These are phyloP conservation scores for Ganaspis sp. DNA, from an alignment of 1,140 invertebrate genomes.

Conservation along the genomic window DNA sequence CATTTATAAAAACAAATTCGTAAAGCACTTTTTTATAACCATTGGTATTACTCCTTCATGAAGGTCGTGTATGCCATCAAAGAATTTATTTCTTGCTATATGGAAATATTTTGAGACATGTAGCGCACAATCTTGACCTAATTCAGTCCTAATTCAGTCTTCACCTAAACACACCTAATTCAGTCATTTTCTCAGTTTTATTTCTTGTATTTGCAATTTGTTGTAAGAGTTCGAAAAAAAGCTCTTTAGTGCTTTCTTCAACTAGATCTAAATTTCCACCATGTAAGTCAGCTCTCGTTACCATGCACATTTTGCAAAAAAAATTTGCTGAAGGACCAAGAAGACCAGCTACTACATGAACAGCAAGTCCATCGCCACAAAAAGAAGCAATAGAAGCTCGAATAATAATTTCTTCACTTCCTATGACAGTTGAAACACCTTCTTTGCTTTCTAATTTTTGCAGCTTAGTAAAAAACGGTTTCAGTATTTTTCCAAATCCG, in stretches of 20 bases:
- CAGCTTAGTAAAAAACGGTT: not conserved
- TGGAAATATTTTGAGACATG: too few relatives aligned
- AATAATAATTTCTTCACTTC: not conserved
- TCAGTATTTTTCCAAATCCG: not conserved
- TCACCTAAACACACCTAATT: too few relatives aligned
- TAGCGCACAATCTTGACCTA: too few relatives aligned
- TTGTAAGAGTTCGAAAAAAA: not conserved
- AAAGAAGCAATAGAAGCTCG: constrained; percentile 23
- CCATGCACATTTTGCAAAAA: constrained; percentile 50
- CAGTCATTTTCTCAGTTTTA: constrained; percentile 34
- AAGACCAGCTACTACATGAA: constrained; percentile 50
- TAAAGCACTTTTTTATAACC: not conserved
- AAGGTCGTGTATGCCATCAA: constrained; percentile 51
- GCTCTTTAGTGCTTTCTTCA: not conserved
- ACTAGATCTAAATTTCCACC: not conserved
- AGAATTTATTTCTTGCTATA: too few relatives aligned
- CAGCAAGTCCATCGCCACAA: constrained; percentile 50
- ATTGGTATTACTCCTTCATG: constrained; percentile 11
- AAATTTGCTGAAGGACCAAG: constrained; percentile 44
- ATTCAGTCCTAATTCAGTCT: too few relatives aligned
- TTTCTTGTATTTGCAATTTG: not conserved
- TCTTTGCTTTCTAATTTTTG: not conserved
- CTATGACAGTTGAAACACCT: not conserved
- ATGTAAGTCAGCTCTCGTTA: constrained; percentile 18
- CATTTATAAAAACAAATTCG: not conserved